Percentiles rank a stretch among this genome's conserved stretches.
Conservation (phyloP, 2,797 vertebrate genomes). For the Pipistrellus kuhlii region DNA sequence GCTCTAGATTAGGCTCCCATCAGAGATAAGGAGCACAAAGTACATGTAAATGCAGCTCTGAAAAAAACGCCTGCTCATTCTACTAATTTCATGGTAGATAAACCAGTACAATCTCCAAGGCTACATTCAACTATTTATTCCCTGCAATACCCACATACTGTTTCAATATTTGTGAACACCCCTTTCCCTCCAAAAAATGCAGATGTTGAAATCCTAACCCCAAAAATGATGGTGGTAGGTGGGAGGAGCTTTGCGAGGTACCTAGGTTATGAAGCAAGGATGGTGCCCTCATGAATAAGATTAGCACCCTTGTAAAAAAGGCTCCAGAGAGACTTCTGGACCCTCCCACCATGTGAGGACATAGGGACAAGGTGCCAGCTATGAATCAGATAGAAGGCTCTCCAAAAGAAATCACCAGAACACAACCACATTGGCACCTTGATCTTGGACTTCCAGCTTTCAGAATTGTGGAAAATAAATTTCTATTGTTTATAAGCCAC, state of each 20-base stretch:
- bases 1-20: not conserved
- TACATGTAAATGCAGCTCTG: accelerated
- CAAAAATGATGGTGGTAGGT: not conserved
- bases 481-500: not conserved
- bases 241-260: not conserved
- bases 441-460: not conserved
- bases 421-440: not conserved
- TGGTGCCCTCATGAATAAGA: not conserved
- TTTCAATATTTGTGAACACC: not conserved
- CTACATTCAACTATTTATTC: not conserved
- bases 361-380: not conserved
- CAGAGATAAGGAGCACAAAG: not conserved
- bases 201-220: not conserved
- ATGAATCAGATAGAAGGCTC: not conserved
- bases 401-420: not conserved
- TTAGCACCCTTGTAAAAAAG: not conserved
- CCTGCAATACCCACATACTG: not conserved
- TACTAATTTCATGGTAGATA: not conserved
- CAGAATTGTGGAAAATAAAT: not conserved
- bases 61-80: not conserved
- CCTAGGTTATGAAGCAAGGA: not conserved
- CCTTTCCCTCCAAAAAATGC: not conserved
- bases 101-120: not conserved
- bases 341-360: not conserved
- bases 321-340: not conserved